Percentiles rank a stretch among this genome's conserved stretches.
Evolutionary conservation across 1,140 invertebrate species (phyloP).

Genomic region (Drosophila murphyi): DNA sequence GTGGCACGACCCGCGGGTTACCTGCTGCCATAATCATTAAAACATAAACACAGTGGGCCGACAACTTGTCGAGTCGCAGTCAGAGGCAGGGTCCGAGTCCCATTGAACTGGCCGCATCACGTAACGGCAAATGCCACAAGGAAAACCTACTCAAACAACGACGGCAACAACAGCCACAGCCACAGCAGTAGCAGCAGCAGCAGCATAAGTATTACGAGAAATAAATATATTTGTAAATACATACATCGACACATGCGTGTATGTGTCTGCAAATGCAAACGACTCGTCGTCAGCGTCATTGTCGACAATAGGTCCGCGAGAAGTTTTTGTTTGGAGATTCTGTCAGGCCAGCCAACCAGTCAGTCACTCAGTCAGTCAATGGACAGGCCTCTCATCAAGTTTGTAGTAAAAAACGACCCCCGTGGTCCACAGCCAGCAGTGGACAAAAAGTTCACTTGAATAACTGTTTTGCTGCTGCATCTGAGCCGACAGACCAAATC

Average conservation of each 20-base stretch:
- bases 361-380: constrained; percentile 43
- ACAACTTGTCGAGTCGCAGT: constrained; percentile 24
- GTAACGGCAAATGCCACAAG: constrained; percentile 72
- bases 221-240: not conserved
- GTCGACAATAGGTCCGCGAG: constrained; percentile 43
- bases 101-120: constrained; percentile 65
- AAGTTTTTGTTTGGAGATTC: constrained; percentile 68
- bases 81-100: constrained; percentile 18
- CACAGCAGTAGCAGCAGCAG: constrained; percentile 23
- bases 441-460: constrained; percentile 31
- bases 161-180: not conserved
- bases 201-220: constrained; percentile 1
- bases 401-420: constrained; percentile 42
- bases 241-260: constrained; percentile 10
- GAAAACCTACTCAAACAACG: constrained; percentile 54
- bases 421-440: constrained; percentile 26
- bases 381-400: constrained; percentile 38
- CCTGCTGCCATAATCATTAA: constrained; percentile 79
- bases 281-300: constrained; percentile 36
- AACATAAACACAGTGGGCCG: constrained; percentile 75
- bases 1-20: constrained; percentile 46
- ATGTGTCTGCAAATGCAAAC: constrained; percentile 16
- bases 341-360: constrained; percentile 34
- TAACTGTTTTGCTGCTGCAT: constrained; percentile 8
- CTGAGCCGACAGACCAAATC: constrained; percentile 17